These are phyloP conservation scores for Ptychodera flava DNA, from an alignment of 35 echinoderm and acorn worm species.

Conservation along the genomic window DNA sequence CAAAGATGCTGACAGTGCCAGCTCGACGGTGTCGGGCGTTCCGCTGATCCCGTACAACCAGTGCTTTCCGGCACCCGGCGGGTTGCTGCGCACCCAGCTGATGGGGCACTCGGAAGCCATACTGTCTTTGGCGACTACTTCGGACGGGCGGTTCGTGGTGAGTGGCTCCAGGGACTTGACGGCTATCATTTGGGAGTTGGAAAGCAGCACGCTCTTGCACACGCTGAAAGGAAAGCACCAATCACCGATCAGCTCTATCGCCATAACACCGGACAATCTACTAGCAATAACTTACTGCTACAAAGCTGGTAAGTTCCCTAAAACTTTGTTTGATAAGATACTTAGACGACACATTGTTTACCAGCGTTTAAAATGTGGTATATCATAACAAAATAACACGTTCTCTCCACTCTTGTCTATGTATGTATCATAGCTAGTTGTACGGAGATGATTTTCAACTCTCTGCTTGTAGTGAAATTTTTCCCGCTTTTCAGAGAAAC, in stretches of 20 bases:
- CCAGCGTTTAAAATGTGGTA: no score
- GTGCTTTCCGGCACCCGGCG: constrained; percentile 38
- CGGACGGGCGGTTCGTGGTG: constrained; percentile 15
- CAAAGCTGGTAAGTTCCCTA: no score
- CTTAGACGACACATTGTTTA: no score
- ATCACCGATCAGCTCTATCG: constrained; percentile 11
- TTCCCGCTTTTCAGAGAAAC: no score
- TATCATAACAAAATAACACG: no score
- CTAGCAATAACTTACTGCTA: constrained; percentile 16
- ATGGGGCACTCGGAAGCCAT: constrained; percentile 28
- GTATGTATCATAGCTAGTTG: no score
- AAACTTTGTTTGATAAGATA: no score
- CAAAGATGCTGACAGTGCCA: no score
- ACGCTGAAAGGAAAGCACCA: constrained; percentile 22
- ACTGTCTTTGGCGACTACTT: constrained; percentile 6
- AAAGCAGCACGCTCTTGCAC: constrained; percentile 20
- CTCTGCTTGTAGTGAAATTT: no score
- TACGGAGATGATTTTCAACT: no score
- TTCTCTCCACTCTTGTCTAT: no score
- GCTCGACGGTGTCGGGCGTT: neutral
- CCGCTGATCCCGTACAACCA: constrained; percentile 11
- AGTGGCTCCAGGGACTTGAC: constrained; percentile 28
- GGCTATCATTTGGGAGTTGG: constrained; percentile 22
- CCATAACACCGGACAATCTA: constrained; percentile 26
- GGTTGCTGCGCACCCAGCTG: constrained; percentile 24